Percentiles rank a stretch among this genome's conserved stretches.
These are phyloP conservation scores for Nettapus auritus DNA, from an alignment of 2,113 vertebrate species.

Conservation along the genomic window DNA sequence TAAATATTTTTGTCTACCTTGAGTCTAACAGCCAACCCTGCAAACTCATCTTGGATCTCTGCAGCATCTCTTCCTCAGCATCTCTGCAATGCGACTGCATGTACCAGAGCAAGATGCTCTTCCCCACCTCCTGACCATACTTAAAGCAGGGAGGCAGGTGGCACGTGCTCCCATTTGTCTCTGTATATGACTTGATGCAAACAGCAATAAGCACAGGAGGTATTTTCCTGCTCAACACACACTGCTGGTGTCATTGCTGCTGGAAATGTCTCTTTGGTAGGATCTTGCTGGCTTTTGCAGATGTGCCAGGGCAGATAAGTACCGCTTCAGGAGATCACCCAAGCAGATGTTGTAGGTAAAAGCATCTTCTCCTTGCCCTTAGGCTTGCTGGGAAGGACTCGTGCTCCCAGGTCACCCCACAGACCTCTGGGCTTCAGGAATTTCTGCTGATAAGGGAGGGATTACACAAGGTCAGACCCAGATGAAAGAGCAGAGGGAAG, in stretches of 20 bases:
- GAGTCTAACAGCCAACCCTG: not conserved
- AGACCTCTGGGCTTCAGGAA: not conserved
- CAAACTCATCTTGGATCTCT: not conserved
- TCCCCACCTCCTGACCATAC: not conserved
- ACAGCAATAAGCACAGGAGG: not conserved
- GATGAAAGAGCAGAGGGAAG: not conserved
- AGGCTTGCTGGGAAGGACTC: not conserved
- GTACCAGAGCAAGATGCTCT: rapidly evolving
- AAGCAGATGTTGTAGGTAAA: not conserved
- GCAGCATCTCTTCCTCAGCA: not conserved
- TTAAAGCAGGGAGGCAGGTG: not conserved
- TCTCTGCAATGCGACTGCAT: not conserved
- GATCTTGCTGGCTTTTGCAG: not conserved
- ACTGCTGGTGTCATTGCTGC: not conserved
- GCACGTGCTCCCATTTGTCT: not conserved
- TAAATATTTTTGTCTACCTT: not conserved
- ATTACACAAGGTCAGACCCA: not conserved
- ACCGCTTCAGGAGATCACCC: not conserved
- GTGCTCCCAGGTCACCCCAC: not conserved
- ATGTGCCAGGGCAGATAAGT: not conserved
- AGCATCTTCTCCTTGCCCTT: not conserved
- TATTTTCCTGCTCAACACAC: not conserved
- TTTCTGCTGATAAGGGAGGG: not conserved
- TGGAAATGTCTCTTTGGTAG: not conserved
- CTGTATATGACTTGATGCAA: not conserved